Conservation (phyloP, 2,113 vertebrate species). For the Megalops atlanticus region DNA sequence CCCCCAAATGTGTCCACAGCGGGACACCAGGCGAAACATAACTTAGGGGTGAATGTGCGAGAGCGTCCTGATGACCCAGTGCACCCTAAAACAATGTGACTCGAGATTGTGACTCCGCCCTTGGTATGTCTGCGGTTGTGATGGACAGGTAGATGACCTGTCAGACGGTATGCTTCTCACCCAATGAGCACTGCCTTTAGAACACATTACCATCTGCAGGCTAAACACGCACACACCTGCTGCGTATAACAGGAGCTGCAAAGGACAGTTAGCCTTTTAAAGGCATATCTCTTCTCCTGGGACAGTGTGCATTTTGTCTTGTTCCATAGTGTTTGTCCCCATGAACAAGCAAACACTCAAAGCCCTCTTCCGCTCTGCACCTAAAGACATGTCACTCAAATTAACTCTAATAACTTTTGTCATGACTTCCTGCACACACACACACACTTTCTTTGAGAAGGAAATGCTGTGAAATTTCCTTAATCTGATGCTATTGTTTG, state of each 20-base stretch:
- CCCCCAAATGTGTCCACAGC: not conserved
- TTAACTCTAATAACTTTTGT: not conserved
- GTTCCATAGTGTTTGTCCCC: not conserved
- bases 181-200: no score
- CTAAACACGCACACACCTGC: no score
- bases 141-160: no score
- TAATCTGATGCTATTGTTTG: not conserved
- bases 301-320: not conserved
- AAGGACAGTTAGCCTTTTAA: not conserved
- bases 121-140: no score
- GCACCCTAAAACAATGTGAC: not conserved
- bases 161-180: no score
- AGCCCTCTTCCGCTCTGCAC: not conserved
- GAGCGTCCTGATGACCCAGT: not conserved
- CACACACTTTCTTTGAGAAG: not conserved
- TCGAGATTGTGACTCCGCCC: no score
- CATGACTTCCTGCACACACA: not conserved
- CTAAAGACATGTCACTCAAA: not conserved
- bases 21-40: not conserved
- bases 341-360: not conserved
- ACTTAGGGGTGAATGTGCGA: not conserved
- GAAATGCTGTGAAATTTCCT: not conserved
- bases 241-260: not conserved
- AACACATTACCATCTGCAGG: no score
- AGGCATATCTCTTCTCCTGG: not conserved